These are phyloP conservation scores for Hemitrygon akajei DNA, from an alignment of 2,797 vertebrate species.

Conservation along the genomic window DNA sequence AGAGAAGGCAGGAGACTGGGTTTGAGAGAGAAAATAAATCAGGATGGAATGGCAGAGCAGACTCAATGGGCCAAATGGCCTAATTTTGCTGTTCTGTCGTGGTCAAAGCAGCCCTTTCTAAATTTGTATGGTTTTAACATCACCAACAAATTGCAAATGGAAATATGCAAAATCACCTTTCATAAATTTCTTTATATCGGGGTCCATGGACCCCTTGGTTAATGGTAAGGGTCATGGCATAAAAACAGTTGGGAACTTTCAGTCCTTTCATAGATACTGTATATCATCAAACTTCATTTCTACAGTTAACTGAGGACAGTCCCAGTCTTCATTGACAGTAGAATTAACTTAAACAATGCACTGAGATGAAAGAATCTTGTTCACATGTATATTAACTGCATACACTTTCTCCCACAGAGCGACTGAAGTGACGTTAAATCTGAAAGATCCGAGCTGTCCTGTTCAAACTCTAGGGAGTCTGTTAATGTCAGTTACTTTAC, in stretches of 20 bases:
- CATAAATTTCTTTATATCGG: background rate
- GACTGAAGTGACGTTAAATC: slow-evolving; percentile 72
- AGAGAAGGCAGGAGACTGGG: too few relatives aligned
- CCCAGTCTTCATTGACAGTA: too few relatives aligned
- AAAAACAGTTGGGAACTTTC: background rate
- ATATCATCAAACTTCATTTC: background rate
- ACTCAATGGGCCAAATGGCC: too few relatives aligned
- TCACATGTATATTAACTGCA: too few relatives aligned
- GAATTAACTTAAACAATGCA: too few relatives aligned
- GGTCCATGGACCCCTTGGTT: too few relatives aligned
- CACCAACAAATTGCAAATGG: background rate
- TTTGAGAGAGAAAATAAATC: too few relatives aligned
- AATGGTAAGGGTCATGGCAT: too few relatives aligned
- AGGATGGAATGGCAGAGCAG: too few relatives aligned
- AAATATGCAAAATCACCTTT: background rate
- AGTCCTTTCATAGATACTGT: background rate
- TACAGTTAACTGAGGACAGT: too few relatives aligned
- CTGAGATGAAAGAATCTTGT: too few relatives aligned
- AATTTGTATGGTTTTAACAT: background rate
- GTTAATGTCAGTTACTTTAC: slow-evolving; percentile 67
- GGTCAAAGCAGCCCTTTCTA: background rate
- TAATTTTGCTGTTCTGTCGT: too few relatives aligned
- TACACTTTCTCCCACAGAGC: slow-evolving; percentile 52
- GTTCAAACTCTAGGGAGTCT: slow-evolving; percentile 79
- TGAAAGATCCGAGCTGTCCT: slow-evolving; percentile 84